Conservation (phyloP, 2,888 invertebrate species). For the Eupithecia dodoneata region DNA sequence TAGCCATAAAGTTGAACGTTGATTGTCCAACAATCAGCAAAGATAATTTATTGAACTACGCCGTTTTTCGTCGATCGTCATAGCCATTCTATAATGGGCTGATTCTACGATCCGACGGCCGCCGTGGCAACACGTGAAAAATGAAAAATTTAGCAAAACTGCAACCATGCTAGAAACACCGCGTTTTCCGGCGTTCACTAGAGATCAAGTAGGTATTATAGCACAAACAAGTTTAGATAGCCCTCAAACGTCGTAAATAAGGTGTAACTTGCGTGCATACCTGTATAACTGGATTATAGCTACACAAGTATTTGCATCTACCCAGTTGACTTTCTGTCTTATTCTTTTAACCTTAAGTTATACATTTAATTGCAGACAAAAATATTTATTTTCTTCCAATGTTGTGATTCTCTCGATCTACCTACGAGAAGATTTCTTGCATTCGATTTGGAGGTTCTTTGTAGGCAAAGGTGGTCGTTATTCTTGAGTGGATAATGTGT, state of each 20-base stretch:
- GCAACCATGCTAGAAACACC: neutral
- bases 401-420: neutral
- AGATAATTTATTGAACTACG: too few relatives aligned
- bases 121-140: too few relatives aligned
- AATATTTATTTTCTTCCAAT: slow-evolving; percentile 17
- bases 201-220: slow-evolving; percentile 55
- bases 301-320: slow-evolving; percentile 4
- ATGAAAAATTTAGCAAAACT: neutral
- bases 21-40: too few relatives aligned
- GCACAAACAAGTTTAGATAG: slow-evolving; percentile 64
- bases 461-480: slow-evolving; percentile 43
- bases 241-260: slow-evolving; percentile 56
- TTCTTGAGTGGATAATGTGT: slow-evolving; percentile 38
- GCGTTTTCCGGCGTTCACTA: slow-evolving; percentile 68
- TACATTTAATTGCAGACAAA: neutral
- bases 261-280: slow-evolving; percentile 51
- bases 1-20: too few relatives aligned
- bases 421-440: slow-evolving; percentile 36
- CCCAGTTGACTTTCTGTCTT: slow-evolving; percentile 27
- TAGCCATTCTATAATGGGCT: too few relatives aligned
- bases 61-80: too few relatives aligned
- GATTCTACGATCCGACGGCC: too few relatives aligned
- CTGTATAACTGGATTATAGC: slow-evolving; percentile 59
- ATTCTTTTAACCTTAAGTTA: neutral
- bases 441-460: slow-evolving; percentile 9